Base-by-base conservation (phyloP, 2,113 vertebrate genomes). In the Sardina pilchardus region DNA sequence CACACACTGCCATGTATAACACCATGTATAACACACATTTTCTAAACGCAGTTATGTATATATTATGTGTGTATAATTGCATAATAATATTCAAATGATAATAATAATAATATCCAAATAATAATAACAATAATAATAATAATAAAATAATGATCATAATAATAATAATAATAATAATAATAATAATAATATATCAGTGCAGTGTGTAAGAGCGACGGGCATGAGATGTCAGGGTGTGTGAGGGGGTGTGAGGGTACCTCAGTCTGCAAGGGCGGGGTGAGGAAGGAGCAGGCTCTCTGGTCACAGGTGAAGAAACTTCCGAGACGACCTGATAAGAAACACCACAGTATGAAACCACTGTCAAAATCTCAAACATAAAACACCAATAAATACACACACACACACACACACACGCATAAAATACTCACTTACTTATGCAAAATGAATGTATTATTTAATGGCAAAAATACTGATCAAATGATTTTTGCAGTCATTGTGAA, bases 281-380 rank as follows among this genome's bases (percentile, higher is more conserved):
- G 80, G 75, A 78, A 90, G 91, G 88, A 82, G 81, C 82, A 85
- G 81, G 88, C 88, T 90, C 88, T 93, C 90, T 90, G 94, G 94
- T 96, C 94, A 96, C 95, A 96, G 95, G 91, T 96, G 95, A 88
- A 96, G 95, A 90, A 96, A 96, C 94, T 96, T 96, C 95, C 95
- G 95, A 82, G 95, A 95, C 59, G 95, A 95, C 95, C 95, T 96
- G 88, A 89, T 67, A 92, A 84, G 90, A 89, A 50, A 89, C 3
- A 43, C 16, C n/a, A 87, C 67, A 87, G 75, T 9, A 67, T 44
- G 8, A 84, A 78, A 86, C 59, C 1, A 82, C 12, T 26, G 26
- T 81, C 47, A 36, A 14, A 63, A 24, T 45, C 21, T 4, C 30
- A 83, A 30, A 71, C n/a, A 71, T 34, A 5, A 30, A 36, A 36